Base-by-base conservation (phyloP, 37 sponge, comb jelly and placozoan species). In the Theonella swinhoei region DNA sequence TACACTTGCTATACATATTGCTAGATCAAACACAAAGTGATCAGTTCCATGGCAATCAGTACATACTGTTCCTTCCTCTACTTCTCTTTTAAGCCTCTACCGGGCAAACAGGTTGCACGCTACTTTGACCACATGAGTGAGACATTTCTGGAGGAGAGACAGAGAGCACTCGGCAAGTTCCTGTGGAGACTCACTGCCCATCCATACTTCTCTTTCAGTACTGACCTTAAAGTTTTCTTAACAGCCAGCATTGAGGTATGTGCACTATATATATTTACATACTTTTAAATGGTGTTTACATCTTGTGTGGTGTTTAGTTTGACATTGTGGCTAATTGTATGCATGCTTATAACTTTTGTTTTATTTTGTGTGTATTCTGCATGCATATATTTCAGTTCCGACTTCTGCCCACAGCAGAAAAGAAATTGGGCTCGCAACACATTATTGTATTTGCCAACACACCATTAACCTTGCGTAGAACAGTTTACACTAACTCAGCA, bases 111-210 rank as follows among this genome's bases (percentile, higher is more conserved):
- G 72, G 19, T 89, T 22, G 26, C 87, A 4, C 80, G 88, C 54
- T 85, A 87, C 68, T 81, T 92, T 69, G 89, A 92, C 59, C 96
- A 92, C 85, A 80, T 85, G 72, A 93, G 87, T 73, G 79, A 72
- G 8, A 80, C 43, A 60, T 95, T 95, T 64, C 64, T 95, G 42
- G 35, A 81, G 4, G 81, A 87, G 71, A 72, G 96, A 23, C 90
- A 90, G 75, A 76, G 70, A n/a, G 93, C 87, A 0, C 80, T 95
- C 70, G 76, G 87, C 40, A 92, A 84, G 70, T 95, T 95, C 72
- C 85, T 95, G 30, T 29, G 54, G 69, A 62, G 96, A 68, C 60
- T 92, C 3, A 72, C 82, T 30, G 42, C 25, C 20, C 96, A 95
- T 80, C 91, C 93, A 0, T 86, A 75, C 43, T 76, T 95, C 71